Evolutionary conservation across 2,888 invertebrate genomes (phyloP), one percentile per base, ranked within the genome.

Genomic region (Sarcophaga rosellei): DNA sequence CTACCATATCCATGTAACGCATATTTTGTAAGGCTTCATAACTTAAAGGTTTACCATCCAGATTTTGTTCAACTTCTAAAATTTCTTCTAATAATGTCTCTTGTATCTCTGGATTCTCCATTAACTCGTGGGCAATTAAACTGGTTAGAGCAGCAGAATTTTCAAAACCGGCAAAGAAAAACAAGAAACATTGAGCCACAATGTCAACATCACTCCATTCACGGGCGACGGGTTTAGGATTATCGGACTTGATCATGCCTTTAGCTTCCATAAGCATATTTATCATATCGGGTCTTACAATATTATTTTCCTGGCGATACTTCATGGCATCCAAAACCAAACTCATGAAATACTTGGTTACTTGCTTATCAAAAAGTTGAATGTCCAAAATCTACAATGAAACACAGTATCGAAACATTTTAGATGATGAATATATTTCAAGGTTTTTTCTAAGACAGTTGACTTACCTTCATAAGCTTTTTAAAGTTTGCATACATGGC

Each of bases 81-180:
- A 96, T 94, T 92, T 96, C 95, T 63, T 93, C 89, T 2, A 93
- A 93, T 1, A 96, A 91, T 75, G 90, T 94, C 5, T 94, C 93
- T 90, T 95, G 95, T 0, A 95, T 90, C 0, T 95, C 95, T 21
- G 94, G 94, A 91, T 95, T 94, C 4, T 94, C 78, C 45, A 95
- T 95, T 44, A 96, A 89, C 90, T 95, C 95, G 65, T 95, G 93
- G 0, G 94, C 91, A 0, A 94, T 89, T 85, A 95, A 95, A 0
- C 94, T 91, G 92, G 95, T 93, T 0, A 93, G 75, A 5, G 90
- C 89, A 0, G 93, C 89, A 0, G 91, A 90, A 0, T 94, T 94
- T 68, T 95, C 95, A 47, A 95, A 95, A 0, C 95, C 95, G 25
- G 94, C 95, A 25, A 94, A 90, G 89, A 95, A 94, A 91, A 95